Evolutionary conservation across 2,113 vertebrate genomes (phyloP).

Genomic region (Rhegmatorhina hoffmannsi): DNA sequence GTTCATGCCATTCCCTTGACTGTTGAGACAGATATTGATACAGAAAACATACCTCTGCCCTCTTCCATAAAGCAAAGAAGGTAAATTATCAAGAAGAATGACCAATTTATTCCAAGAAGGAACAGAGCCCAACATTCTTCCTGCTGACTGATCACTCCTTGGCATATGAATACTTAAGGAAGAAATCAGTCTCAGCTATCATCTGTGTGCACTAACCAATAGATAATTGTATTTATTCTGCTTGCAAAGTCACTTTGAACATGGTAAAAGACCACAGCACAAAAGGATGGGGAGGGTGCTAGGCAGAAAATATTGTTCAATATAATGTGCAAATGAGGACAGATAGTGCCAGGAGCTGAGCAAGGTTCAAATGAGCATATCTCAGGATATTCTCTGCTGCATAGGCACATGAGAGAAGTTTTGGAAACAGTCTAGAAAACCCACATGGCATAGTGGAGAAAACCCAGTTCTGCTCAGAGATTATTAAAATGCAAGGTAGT

Average conservation of each 20-base stretch:
- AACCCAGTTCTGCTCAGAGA: background rate
- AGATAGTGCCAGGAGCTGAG: background rate
- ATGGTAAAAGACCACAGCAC: background rate
- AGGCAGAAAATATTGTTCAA: background rate
- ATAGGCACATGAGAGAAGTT: background rate
- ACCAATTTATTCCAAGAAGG: background rate
- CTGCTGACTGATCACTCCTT: background rate
- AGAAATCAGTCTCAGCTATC: background rate
- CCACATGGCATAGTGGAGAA: background rate
- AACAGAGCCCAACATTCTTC: background rate
- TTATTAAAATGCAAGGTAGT: background rate
- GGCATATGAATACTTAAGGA: background rate
- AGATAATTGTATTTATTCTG: constrained; percentile 1
- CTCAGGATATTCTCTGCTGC: background rate
- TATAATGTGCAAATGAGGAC: background rate
- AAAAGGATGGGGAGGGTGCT: background rate
- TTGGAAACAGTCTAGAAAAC: background rate
- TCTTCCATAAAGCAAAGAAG: background rate
- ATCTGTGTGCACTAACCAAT: background rate
- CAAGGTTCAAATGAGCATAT: background rate
- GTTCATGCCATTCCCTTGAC: background rate
- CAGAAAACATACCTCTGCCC: background rate
- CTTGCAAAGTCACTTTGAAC: background rate
- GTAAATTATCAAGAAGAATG: background rate
- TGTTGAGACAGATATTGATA: background rate